Percentiles rank a stretch among this genome's conserved stretches.
Evolutionary conservation across 1,140 invertebrate species (phyloP).

Genomic region (Drosophila virilis): DNA sequence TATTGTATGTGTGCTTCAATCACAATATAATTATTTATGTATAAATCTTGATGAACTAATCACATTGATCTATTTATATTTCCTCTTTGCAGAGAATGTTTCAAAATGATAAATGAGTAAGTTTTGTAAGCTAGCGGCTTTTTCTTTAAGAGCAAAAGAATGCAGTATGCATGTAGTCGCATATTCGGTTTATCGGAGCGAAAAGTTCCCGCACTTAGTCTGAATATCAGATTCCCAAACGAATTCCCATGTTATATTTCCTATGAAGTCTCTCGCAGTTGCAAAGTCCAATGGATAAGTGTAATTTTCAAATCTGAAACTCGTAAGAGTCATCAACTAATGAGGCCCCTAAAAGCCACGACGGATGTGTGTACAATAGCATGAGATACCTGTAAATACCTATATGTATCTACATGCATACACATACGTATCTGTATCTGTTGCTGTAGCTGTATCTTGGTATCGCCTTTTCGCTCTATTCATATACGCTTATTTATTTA

Average conservation of each 20-base stretch:
- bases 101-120: conserved; percentile 3
- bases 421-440: conserved; percentile 25
- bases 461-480: conserved; percentile 53
- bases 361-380: conserved; percentile 75
- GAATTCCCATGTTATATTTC: conserved; percentile 34
- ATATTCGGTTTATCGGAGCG: neutral
- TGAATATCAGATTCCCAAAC: conserved; percentile 52
- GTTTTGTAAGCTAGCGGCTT: neutral
- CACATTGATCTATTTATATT: no score
- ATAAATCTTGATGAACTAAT: no score
- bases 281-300: conserved; percentile 25
- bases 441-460: conserved; percentile 23
- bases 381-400: conserved; percentile 56
- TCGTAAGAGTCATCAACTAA: conserved; percentile 71
- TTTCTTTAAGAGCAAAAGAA: neutral
- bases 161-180: neutral
- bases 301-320: conserved; percentile 70
- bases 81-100: no score
- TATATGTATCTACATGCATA: conserved; percentile 8
- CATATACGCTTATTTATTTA: conserved; percentile 61
- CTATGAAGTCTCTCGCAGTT: conserved; percentile 55
- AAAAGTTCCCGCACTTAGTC: conserved; percentile 42
- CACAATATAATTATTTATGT: no score
- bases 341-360: conserved; percentile 55
- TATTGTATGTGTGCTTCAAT: no score